Evolutionary conservation across 2,888 invertebrate species (phyloP).

Genomic region (Conus canariensis): DNA sequence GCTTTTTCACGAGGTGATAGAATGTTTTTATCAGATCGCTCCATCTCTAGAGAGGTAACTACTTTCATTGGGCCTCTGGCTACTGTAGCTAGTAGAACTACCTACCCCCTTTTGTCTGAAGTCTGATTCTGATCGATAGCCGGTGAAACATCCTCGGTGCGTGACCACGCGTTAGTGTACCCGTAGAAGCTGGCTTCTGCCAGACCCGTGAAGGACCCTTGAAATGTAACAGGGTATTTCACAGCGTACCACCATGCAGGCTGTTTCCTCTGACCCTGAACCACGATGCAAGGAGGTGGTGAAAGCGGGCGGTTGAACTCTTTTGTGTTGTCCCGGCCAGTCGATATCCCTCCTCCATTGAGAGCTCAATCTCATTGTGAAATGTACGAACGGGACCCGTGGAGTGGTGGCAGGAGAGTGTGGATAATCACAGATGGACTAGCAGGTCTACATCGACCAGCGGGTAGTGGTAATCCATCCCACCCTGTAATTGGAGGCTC

Average conservation of each 20-base stretch:
- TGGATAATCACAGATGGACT: neutral
- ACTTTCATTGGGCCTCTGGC: neutral
- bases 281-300: neutral
- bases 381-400: neutral
- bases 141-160: neutral
- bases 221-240: neutral
- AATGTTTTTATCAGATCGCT: neutral
- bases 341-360: neutral
- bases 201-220: neutral
- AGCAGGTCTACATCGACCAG: neutral
- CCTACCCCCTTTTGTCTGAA: neutral
- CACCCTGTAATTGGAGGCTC: conserved; percentile 19
- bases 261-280: neutral
- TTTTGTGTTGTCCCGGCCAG: neutral
- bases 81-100: neutral
- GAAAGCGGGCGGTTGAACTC: neutral
- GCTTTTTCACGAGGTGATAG: neutral
- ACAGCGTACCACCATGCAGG: neutral
- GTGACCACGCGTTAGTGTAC: conserved; percentile 8
- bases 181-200: neutral
- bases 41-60: no score
- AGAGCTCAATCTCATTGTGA: no score
- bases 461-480: neutral
- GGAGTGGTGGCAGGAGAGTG: neutral
- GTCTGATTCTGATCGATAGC: conserved; percentile 23